phyloP scores from a whole-genome alignment of 2,797 vertebrate genomes.

The Malacoraja senta region DNA sequence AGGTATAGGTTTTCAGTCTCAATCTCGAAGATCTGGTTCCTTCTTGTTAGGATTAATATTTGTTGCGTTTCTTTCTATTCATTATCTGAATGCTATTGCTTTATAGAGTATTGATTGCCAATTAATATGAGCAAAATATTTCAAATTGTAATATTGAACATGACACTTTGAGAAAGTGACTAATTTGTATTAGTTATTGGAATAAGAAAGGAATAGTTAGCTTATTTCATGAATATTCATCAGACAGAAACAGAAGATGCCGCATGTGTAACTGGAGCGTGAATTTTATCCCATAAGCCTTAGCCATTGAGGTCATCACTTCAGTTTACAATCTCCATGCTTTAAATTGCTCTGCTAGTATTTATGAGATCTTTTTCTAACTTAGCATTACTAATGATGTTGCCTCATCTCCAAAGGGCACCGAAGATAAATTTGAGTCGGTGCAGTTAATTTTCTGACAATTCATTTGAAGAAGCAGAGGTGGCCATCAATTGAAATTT shows the following conservation, averaged over 20 bases:
- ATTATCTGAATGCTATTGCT: background rate
- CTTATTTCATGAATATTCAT: slow-evolving; percentile 25
- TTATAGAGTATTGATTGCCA: background rate
- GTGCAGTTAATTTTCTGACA: background rate
- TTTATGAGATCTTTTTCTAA: background rate
- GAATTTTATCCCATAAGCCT: background rate
- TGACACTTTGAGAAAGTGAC: background rate
- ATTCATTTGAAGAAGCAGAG: background rate
- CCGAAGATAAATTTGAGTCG: background rate
- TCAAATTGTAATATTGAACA: slow-evolving; percentile 13
- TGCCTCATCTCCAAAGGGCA: background rate
- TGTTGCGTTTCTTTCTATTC: background rate
- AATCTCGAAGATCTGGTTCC: slow-evolving; percentile 28
- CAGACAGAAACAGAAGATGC: slow-evolving; percentile 12
- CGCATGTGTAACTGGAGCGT: background rate
- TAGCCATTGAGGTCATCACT: background rate
- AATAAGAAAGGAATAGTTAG: background rate
- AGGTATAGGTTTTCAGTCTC: slow-evolving; percentile 25
- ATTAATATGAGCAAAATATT: background rate
- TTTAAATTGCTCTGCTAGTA: background rate
- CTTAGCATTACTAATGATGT: background rate
- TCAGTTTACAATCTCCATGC: background rate
- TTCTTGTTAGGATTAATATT: slow-evolving; percentile 29
- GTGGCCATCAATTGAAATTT: background rate
- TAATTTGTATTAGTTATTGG: background rate